Percentiles rank a stretch among this genome's conserved stretches.
phyloP scores from a whole-genome alignment of 1,140 invertebrate genomes.

The Oscheius sp. region DNA sequence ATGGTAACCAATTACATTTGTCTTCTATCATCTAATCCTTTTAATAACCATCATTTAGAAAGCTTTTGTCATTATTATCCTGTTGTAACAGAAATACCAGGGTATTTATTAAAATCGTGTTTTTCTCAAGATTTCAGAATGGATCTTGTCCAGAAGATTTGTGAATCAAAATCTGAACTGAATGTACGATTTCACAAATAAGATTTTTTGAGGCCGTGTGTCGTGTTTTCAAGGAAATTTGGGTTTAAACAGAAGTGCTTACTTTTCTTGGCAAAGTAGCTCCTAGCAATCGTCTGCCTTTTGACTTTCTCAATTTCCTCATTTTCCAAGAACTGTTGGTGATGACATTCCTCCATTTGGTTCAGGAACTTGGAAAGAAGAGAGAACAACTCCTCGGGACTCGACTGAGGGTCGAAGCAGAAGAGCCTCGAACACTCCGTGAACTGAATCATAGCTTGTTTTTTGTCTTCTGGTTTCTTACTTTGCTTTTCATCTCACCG shows the following conservation, averaged over 20 bases:
- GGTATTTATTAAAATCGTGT: too few relatives aligned
- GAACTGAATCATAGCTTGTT: slow-evolving; percentile 29
- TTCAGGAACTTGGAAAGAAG: slow-evolving; percentile 85
- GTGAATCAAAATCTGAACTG: too few relatives aligned
- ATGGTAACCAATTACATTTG: too few relatives aligned
- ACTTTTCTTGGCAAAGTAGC: slow-evolving; percentile 51
- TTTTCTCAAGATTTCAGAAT: too few relatives aligned
- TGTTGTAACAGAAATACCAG: too few relatives aligned
- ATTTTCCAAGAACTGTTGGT: slow-evolving; percentile 78
- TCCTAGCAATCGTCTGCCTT: slow-evolving; percentile 81
- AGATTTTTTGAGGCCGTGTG: not conserved
- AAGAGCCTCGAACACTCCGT: slow-evolving; percentile 66
- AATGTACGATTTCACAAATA: too few relatives aligned
- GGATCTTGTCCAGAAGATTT: too few relatives aligned
- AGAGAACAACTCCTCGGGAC: slow-evolving; percentile 93
- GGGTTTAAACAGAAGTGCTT: too few relatives aligned
- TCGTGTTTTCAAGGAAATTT: not conserved
- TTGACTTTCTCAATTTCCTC: slow-evolving; percentile 81
- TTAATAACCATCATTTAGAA: too few relatives aligned
- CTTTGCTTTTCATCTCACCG: slow-evolving; percentile 80
- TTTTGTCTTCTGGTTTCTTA: slow-evolving; percentile 51
- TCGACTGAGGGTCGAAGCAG: slow-evolving; percentile 84
- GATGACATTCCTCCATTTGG: slow-evolving; percentile 78
- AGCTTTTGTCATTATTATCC: too few relatives aligned
- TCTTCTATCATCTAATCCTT: too few relatives aligned